phyloP scores from a whole-genome alignment of 2,113 vertebrate genomes.

The rabbit (Oryctolagus cuniculus) region DNA sequence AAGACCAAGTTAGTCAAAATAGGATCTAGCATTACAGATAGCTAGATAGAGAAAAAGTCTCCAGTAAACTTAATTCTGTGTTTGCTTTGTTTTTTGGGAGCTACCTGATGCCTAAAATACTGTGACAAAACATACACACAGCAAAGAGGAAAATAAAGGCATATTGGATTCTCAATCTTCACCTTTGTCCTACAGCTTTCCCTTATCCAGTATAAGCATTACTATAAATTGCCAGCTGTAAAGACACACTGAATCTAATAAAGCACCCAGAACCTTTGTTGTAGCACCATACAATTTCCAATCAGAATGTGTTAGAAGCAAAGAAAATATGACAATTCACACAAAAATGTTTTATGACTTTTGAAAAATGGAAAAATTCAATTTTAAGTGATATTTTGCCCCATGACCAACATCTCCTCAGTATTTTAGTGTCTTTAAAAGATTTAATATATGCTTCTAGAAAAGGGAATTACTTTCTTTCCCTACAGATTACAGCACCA shows the following conservation, averaged over 20 bases:
- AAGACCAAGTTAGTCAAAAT: slow-evolving; percentile 36
- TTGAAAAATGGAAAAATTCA: slow-evolving; percentile 41
- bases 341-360: slow-evolving; percentile 58
- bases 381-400: slow-evolving; percentile 30
- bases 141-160: slow-evolving; percentile 29
- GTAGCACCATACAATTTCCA: slow-evolving; percentile 19
- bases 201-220: background rate
- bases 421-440: slow-evolving; percentile 60
- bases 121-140: background rate
- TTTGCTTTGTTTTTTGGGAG: slow-evolving; percentile 19
- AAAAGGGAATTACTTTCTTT: slow-evolving; percentile 47
- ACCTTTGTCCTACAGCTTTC: background rate
- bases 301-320: slow-evolving; percentile 41
- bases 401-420: background rate
- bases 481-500: background rate
- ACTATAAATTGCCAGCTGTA: slow-evolving; percentile 55
- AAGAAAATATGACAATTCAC: slow-evolving; percentile 42
- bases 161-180: background rate
- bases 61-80: background rate
- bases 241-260: slow-evolving; percentile 4
- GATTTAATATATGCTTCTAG: background rate
- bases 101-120: background rate
- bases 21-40: background rate
- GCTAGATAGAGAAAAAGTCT: background rate
- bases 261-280: slow-evolving; percentile 39